Conservation (phyloP, 1,140 invertebrate genomes). For the Vollenhovia emeryi region DNA sequence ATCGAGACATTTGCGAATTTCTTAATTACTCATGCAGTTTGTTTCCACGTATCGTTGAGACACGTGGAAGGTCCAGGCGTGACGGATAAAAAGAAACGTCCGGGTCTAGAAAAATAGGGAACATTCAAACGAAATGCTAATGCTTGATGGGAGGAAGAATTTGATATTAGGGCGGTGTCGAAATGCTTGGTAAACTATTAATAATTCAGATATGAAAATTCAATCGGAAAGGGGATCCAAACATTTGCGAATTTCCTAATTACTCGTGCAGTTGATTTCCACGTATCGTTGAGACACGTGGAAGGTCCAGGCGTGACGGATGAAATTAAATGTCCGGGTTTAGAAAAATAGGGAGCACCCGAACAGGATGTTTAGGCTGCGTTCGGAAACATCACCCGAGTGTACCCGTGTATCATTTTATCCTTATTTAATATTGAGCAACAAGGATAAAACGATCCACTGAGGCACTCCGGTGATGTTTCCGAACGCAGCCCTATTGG, state of each 20-base stretch:
- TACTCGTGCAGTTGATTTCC: not conserved
- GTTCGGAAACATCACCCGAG: no score
- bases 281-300: not conserved
- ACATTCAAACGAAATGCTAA: not conserved
- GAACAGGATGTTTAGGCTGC: no score
- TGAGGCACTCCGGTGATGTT: no score
- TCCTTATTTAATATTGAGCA: no score
- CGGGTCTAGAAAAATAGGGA: not conserved
- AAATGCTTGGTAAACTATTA: not conserved
- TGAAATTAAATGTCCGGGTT: not conserved
- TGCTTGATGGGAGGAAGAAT: not conserved
- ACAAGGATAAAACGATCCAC: no score
- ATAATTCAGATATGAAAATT: not conserved
- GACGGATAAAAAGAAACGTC: not conserved
- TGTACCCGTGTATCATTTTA: no score
- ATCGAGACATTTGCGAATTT: not conserved
- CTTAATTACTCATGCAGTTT: not conserved
- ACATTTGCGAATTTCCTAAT: not conserved
- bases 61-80: not conserved
- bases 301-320: not conserved
- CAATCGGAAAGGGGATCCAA: not conserved
- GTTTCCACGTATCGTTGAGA: not conserved
- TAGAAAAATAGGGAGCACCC: not conserved
- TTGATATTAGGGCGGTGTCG: not conserved
- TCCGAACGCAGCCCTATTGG: no score